These are phyloP conservation scores for Bovichtus diacanthus DNA, from an alignment of 2,797 vertebrate species.

Conservation along the genomic window DNA sequence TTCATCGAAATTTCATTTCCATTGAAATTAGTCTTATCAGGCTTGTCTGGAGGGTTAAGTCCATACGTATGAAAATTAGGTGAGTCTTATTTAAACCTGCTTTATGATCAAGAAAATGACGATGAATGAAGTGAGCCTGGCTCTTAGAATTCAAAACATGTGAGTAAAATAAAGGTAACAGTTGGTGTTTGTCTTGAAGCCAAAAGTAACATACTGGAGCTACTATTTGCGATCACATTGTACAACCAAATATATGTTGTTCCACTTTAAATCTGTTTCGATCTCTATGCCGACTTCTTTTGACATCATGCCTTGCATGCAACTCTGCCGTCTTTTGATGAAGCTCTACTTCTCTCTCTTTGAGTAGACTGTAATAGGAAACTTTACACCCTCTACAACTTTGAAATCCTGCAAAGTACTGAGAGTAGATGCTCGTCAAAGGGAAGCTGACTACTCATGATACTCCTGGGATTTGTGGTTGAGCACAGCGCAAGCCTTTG, in stretches of 20 bases:
- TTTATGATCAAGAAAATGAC: background rate
- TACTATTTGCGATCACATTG: background rate
- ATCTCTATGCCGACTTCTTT: slow-evolving; percentile 6
- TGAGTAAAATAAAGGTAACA: background rate
- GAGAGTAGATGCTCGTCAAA: slow-evolving; percentile 43
- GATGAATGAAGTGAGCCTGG: background rate
- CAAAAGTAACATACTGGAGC: background rate
- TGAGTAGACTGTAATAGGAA: slow-evolving; percentile 44
- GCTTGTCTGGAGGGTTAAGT: background rate
- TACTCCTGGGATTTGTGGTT: slow-evolving; percentile 42
- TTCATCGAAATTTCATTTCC: too few relatives aligned
- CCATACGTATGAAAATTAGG: background rate
- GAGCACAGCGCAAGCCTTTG: slow-evolving; percentile 25
- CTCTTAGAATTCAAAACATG: background rate
- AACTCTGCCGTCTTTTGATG: slow-evolving; percentile 39
- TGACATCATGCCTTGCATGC: slow-evolving; percentile 22
- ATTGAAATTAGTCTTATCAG: background rate
- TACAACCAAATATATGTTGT: slow-evolving; percentile 3
- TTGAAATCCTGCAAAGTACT: slow-evolving; percentile 45
- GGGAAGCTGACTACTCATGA: slow-evolving; percentile 28
- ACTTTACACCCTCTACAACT: slow-evolving; percentile 50
- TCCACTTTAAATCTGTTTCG: slow-evolving; percentile 18
- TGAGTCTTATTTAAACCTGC: background rate
- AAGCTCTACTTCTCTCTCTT: slow-evolving; percentile 31
- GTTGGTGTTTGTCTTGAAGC: slow-evolving; percentile 4